Percentiles rank a stretch among this genome's conserved stretches.
Evolutionary conservation across 2,797 vertebrate genomes (phyloP).

Genomic region (Channa striata): DNA sequence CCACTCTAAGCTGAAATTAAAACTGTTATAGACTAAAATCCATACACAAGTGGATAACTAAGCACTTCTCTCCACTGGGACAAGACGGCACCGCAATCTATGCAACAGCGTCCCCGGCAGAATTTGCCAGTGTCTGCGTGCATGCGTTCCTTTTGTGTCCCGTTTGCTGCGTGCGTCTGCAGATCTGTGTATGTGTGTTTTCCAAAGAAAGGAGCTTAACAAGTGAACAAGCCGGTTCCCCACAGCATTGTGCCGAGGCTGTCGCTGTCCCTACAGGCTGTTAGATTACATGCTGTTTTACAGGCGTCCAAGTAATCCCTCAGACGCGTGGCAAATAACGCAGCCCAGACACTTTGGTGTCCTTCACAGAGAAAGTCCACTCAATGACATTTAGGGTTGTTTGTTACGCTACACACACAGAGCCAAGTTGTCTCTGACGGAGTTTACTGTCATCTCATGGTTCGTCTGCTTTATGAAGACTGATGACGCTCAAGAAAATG

Average conservation of each 20-base stretch:
- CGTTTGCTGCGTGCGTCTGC: conserved; percentile 39
- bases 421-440: conserved; percentile 57
- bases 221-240: conserved; percentile 73
- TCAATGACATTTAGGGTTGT: conserved; percentile 84
- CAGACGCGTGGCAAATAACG: conserved; percentile 79
- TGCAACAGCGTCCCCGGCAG: conserved; percentile 64
- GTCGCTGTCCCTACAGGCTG: conserved; percentile 79
- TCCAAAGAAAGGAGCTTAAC: conserved; percentile 72
- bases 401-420: conserved; percentile 77
- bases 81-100: conserved; percentile 63
- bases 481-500: conserved; percentile 54
- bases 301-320: conserved; percentile 84
- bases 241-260: conserved; percentile 72
- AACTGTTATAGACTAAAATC: conserved; percentile 80
- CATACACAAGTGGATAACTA: conserved; percentile 83
- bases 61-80: conserved; percentile 73
- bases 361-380: conserved; percentile 83
- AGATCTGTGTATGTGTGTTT: conserved; percentile 63
- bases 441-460: conserved; percentile 62
- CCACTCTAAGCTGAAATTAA: conserved; percentile 80
- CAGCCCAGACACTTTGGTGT: conserved; percentile 79
- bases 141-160: conserved; percentile 47
- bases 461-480: conserved; percentile 51
- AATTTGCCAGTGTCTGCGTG: conserved; percentile 38
- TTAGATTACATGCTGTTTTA: conserved; percentile 87